phyloP scores from a whole-genome alignment of 2,797 vertebrate genomes.

The Sardinella longiceps region DNA sequence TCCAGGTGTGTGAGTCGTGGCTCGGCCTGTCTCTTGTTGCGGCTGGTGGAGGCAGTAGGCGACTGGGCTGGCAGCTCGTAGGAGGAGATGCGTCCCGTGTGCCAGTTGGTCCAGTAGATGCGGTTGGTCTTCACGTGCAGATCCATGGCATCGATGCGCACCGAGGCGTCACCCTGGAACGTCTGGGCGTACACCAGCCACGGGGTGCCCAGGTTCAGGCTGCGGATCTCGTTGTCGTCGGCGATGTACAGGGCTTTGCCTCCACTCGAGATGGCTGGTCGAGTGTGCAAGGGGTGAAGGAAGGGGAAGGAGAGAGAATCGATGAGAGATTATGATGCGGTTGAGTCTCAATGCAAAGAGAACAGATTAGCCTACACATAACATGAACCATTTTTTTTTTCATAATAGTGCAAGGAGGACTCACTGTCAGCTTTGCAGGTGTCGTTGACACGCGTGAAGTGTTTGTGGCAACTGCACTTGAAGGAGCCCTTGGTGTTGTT shows the following conservation, averaged over 20 bases:
- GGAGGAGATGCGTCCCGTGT: conserved; percentile 90
- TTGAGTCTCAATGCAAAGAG: background rate
- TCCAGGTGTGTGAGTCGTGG: conserved; percentile 85
- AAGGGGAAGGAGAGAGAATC: background rate
- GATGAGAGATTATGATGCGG: background rate
- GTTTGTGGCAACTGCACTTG: conserved; percentile 89
- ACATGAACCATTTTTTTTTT: background rate
- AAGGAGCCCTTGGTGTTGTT: conserved; percentile 95
- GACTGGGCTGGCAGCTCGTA: conserved; percentile 81
- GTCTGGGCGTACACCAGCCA: conserved; percentile 91
- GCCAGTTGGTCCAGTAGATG: conserved; percentile 99
- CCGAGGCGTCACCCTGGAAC: conserved; percentile 90
- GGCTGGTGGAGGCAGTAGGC: conserved; percentile 77
- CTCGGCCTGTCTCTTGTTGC: conserved; percentile 86
- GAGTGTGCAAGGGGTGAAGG: background rate
- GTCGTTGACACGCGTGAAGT: conserved; percentile 88
- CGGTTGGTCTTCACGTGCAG: conserved; percentile 90
- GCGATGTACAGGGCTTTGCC: conserved; percentile 90
- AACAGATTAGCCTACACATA: background rate
- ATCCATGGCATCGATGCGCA: conserved; percentile 96
- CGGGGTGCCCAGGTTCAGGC: conserved; percentile 88
- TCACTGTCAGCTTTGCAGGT: conserved; percentile 94
- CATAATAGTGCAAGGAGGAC: conserved; percentile 24
- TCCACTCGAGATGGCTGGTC: background rate
- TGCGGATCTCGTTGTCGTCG: conserved; percentile 95